phyloP scores from a whole-genome alignment of 2,888 invertebrate species.

The Aphelenchoides bicaudatus region DNA sequence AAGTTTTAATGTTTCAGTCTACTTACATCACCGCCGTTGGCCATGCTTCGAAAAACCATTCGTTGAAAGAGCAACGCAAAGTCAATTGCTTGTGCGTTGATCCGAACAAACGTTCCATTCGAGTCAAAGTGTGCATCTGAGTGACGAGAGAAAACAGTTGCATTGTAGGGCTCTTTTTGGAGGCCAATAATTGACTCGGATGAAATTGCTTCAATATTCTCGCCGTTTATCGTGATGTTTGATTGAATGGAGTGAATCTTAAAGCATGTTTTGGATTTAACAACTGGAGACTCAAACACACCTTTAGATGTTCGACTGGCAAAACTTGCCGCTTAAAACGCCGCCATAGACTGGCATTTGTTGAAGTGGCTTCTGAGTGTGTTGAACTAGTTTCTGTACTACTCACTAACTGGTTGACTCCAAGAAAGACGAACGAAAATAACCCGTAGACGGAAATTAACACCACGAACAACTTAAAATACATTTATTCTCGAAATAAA shows the following conservation, averaged over 20 bases:
- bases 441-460: no score
- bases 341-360: no score
- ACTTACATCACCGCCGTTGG: background rate
- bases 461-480: no score
- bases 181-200: conserved; percentile 12
- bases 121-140: conserved; percentile 9
- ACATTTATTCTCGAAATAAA: no score
- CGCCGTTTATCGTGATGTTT: conserved; percentile 11
- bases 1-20: background rate
- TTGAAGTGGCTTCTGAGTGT: no score
- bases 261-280: background rate
- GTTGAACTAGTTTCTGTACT: no score
- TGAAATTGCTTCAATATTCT: background rate
- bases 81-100: conserved; percentile 6
- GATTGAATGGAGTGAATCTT: conserved; percentile 16
- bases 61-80: conserved; percentile 4
- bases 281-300: background rate
- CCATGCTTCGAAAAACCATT: conserved; percentile 5
- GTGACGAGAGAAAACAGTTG: conserved; percentile 14
- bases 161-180: conserved; percentile 14
- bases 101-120: conserved; percentile 15
- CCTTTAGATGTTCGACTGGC: conserved; percentile 18
- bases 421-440: background rate
- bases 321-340: conserved; percentile 3
- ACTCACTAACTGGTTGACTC: no score